These are phyloP conservation scores for Anolis sagrei DNA, from an alignment of 2,113 vertebrate species.

Conservation along the genomic window DNA sequence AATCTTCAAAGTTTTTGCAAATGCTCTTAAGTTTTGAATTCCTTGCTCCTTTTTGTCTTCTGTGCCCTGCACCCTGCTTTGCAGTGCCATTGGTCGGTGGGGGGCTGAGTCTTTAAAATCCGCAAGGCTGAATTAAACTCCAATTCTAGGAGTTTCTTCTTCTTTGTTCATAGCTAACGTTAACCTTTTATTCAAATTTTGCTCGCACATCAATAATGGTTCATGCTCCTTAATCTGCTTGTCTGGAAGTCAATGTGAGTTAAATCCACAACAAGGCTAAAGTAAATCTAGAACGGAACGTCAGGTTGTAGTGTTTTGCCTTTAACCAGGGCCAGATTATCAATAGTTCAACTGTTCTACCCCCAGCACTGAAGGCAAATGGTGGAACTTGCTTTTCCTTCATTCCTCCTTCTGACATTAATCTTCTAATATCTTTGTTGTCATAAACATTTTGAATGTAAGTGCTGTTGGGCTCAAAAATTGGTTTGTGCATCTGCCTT, in stretches of 20 bases:
- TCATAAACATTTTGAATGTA: too few species aligned
- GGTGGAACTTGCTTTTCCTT: not conserved
- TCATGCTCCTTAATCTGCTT: not conserved
- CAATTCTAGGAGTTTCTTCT: not conserved
- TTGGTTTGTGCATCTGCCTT: too few species aligned
- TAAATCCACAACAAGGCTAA: not conserved
- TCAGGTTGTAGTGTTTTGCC: not conserved
- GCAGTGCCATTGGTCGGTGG: not conserved
- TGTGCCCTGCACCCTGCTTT: not conserved
- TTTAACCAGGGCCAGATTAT: too few species aligned
- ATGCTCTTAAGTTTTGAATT: not conserved
- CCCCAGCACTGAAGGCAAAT: not conserved
- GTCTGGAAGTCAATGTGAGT: fast-evolving
- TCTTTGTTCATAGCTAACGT: not conserved
- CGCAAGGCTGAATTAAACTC: not conserved
- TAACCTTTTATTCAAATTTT: not conserved
- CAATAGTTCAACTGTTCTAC: not conserved
- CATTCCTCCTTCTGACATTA: too few species aligned
- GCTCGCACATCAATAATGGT: not conserved
- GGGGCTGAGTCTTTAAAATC: not conserved
- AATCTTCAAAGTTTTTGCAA: not conserved
- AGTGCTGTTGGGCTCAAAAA: too few species aligned
- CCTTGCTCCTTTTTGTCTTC: not conserved
- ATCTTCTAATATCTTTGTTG: too few species aligned
- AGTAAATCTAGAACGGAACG: not conserved